Base-by-base conservation (phyloP, 1,140 invertebrate genomes). In the Drosophila repletoides region DNA sequence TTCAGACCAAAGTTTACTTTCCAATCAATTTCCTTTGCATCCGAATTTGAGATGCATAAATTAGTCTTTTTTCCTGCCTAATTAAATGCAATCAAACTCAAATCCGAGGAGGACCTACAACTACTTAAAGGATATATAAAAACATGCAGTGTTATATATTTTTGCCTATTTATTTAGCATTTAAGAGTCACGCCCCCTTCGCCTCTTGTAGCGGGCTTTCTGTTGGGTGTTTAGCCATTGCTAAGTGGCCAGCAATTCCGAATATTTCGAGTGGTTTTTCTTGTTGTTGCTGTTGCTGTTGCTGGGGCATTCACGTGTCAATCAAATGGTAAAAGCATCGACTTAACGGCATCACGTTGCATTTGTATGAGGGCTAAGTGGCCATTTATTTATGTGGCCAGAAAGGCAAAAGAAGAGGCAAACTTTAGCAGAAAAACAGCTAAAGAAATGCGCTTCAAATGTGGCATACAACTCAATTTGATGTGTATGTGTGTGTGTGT, bases 321-420 rank as follows among this genome's bases (percentile, higher is more conserved):
- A 74, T 84, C 70, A 83, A 73, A 84, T 64, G 34, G 38, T 77
- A 72, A 83, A 67, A 79, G 58, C 77, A 59, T 61, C 63, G 58
- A 53, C 58, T 80, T 67, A 63, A 46, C 56, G 46, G 56, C 60
- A 67, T 71, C 52, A 53, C 56, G 40, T 53, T 56, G 58, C 58
- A 41, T 69, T 69, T 61, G 53, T 69, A 17, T n/a, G 36, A 28
- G 59, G 21, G 29, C 49, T 68, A 68, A 63, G 59, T 63, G 59
- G 58, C 65, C 59, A 68, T 64, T 68, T 68, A 68, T 63, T 68
- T 55, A 33, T 67, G 48, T 24, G 19, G 41, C 7, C 36, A 10
- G 9, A 26, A 29, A 31, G 51, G 51, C 31, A 28, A 24, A 12
- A 17, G 24, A 7, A 14, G 12, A 49, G 5, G 36, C 7, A 19